A percentile compares a stretch with the other conserved stretches of the same genome.
Evolutionary conservation across 2,797 vertebrate genomes (phyloP).

Genomic region (Mergus octosetaceus): DNA sequence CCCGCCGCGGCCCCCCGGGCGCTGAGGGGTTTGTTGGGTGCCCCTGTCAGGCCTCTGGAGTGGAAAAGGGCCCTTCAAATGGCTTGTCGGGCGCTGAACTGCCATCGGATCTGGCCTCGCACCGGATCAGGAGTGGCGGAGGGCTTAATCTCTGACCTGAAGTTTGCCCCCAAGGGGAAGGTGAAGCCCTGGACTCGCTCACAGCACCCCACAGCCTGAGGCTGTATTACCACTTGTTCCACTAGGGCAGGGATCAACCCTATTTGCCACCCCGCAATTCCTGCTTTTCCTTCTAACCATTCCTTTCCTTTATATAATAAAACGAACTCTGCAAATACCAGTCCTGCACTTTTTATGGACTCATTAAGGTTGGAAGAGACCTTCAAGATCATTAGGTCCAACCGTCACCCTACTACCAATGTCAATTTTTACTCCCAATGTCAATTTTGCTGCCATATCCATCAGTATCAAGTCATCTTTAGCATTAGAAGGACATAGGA

Average conservation of each 20-base stretch:
- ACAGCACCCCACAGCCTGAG: not conserved
- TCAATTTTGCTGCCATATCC: not conserved
- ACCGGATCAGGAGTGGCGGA: not conserved
- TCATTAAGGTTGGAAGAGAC: too few relatives aligned
- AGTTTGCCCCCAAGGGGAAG: not conserved
- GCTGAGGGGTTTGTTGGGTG: too few relatives aligned
- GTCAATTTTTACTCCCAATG: too few relatives aligned
- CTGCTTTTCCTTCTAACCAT: not conserved
- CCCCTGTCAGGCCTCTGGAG: not conserved
- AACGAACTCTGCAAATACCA: not conserved
- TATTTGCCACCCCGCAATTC: not conserved
- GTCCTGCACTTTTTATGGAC: not conserved
- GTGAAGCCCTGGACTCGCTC: not conserved
- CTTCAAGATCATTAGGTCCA: too few relatives aligned
- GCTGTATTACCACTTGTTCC: not conserved
- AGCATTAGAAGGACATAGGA: not conserved
- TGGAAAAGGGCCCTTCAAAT: not conserved
- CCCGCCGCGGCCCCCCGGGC: too few relatives aligned
- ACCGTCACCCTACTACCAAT: too few relatives aligned
- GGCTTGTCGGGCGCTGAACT: fast-evolving
- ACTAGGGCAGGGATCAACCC: fast-evolving
- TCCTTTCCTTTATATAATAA: not conserved
- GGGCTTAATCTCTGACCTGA: not conserved
- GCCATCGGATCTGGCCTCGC: not conserved
- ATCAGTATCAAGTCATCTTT: not conserved